Conservation (phyloP, 2,888 invertebrate genomes). For the Eupsilia transversa region DNA sequence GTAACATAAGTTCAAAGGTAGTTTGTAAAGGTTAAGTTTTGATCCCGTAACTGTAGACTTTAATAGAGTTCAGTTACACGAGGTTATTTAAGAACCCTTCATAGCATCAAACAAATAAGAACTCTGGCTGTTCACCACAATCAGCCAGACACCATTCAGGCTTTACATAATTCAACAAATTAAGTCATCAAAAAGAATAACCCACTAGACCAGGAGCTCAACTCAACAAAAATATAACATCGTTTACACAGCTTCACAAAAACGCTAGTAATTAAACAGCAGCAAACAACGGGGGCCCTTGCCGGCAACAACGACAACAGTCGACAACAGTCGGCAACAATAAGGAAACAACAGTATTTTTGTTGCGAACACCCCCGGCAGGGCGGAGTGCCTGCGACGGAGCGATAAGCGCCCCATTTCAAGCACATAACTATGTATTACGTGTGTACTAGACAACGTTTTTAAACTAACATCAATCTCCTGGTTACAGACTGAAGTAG, state of each 20-base stretch:
- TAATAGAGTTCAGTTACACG: background rate
- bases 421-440: conserved; percentile 62
- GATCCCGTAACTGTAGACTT: background rate
- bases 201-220: conserved; percentile 64
- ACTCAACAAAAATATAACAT: conserved; percentile 69
- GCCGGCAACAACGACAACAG: conserved; percentile 73
- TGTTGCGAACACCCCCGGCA: conserved; percentile 80
- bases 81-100: background rate
- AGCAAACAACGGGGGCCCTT: conserved; percentile 79
- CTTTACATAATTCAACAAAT: conserved; percentile 26
- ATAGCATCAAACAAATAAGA: background rate
- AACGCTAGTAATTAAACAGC: conserved; percentile 87
- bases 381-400: conserved; percentile 79
- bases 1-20: background rate
- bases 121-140: conserved; percentile 1
- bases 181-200: conserved; percentile 39
- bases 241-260: conserved; percentile 73
- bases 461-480: conserved; percentile 68
- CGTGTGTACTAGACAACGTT: conserved; percentile 62
- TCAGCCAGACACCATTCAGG: background rate
- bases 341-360: conserved; percentile 86
- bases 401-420: conserved; percentile 80
- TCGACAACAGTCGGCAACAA: conserved; percentile 73
- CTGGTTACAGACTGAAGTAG: conserved; percentile 42
- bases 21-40: conserved; percentile 1